These are phyloP conservation scores for Lagocephalus sceleratus DNA, from an alignment of 2,797 vertebrate species.

Conservation along the genomic window DNA sequence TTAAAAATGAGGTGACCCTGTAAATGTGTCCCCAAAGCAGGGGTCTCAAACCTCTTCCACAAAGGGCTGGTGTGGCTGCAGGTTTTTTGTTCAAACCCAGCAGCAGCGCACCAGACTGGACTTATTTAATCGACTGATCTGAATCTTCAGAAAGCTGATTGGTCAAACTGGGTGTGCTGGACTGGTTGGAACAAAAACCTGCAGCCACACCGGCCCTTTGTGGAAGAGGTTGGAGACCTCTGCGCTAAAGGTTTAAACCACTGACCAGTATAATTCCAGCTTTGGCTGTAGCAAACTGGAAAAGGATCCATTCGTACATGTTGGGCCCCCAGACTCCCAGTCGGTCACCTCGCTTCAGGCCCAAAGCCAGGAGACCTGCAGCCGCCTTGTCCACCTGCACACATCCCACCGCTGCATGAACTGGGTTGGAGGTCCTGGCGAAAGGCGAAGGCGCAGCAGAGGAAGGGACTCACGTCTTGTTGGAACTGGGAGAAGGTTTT, in stretches of 20 bases:
- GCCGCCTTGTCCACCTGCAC: conserved; percentile 83
- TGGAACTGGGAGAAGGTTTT: conserved; percentile 83
- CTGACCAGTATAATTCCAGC: conserved; percentile 89
- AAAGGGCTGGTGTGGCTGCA: too few species aligned
- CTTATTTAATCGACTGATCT: too few species aligned
- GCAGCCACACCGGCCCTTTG: too few species aligned
- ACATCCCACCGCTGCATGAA: too few species aligned
- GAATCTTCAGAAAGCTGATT: too few species aligned
- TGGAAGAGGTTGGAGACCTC: too few species aligned
- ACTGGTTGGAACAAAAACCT: too few species aligned
- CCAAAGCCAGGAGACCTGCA: conserved; percentile 85
- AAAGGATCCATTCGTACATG: conserved; percentile 86
- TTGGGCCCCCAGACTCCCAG: conserved; percentile 93
- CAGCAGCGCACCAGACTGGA: too few species aligned
- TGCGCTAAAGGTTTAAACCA: neutral
- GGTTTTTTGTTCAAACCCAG: too few species aligned
- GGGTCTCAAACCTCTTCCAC: too few species aligned
- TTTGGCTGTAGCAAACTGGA: conserved; percentile 87
- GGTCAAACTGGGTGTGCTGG: too few species aligned
- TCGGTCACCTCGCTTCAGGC: conserved; percentile 81
- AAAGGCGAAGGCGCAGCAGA: conserved; percentile 4
- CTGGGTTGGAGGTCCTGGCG: neutral
- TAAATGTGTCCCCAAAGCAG: neutral
- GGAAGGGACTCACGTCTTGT: conserved; percentile 70
- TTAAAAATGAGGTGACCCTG: neutral